Conservation (phyloP, 2,888 invertebrate genomes). For the Tetheella fluctuosa region DNA sequence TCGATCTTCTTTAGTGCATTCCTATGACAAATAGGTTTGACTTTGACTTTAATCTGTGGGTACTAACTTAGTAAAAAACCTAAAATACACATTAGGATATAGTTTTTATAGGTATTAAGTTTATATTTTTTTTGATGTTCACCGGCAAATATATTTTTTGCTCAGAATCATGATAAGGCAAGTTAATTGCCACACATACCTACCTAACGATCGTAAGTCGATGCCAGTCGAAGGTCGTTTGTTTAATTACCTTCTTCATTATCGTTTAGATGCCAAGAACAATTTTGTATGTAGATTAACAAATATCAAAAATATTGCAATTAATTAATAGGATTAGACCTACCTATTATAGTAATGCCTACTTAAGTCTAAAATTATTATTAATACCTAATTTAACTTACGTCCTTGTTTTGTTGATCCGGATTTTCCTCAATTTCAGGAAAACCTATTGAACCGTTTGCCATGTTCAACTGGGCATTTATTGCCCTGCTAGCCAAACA, state of each 20-base stretch:
- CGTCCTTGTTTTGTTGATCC: constrained; percentile 65
- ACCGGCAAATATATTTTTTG: background rate
- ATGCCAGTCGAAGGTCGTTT: background rate
- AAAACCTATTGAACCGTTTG: constrained; percentile 65
- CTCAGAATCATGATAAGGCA: background rate
- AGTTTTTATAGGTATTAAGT: no score
- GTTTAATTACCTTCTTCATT: constrained; percentile 5
- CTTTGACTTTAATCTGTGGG: no score
- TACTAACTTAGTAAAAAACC: no score
- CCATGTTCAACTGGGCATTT: constrained; percentile 40
- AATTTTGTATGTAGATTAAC: background rate
- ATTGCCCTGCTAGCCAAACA: constrained; percentile 40
- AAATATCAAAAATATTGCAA: background rate
- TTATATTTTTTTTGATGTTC: no score
- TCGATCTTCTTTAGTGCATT: no score
- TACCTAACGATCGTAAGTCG: background rate
- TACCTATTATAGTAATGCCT: no score
- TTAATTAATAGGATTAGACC: no score
- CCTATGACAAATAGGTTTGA: no score
- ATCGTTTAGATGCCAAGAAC: background rate
- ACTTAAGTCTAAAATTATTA: no score
- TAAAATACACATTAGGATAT: no score
- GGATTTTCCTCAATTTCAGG: constrained; percentile 71
- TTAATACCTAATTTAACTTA: constrained; percentile 50
- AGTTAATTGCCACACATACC: background rate